These are phyloP conservation scores for Oreonectes daqikongensis DNA, from an alignment of 2,797 vertebrate species.

Conservation along the genomic window DNA sequence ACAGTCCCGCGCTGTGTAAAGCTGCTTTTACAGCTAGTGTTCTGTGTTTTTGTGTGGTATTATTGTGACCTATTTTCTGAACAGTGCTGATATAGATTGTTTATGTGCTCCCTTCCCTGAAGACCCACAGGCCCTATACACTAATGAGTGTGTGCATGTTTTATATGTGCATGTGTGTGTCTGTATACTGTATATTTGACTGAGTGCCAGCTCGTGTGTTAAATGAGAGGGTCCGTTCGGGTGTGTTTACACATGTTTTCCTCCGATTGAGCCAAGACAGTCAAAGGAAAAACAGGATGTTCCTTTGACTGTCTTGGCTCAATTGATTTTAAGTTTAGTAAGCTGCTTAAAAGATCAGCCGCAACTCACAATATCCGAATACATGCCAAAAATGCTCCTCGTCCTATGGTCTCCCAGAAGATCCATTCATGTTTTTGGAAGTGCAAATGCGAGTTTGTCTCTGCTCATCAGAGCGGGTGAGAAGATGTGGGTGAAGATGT, in stretches of 20 bases:
- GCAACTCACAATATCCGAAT: constrained; percentile 3
- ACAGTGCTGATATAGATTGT: constrained; percentile 38
- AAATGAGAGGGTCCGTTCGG: neutral
- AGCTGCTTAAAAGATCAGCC: constrained; percentile 17
- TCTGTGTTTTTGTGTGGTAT: constrained; percentile 31
- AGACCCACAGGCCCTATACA: constrained; percentile 16
- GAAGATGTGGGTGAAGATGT: constrained; percentile 18
- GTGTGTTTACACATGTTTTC: constrained; percentile 19
- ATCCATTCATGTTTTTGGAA: constrained; percentile 6
- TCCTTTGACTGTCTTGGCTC: too few species aligned
- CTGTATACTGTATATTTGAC: neutral
- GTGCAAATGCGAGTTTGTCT: neutral
- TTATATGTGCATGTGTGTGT: neutral
- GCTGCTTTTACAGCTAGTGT: constrained; percentile 25
- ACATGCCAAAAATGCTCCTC: constrained; percentile 11
- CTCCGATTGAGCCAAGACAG: constrained; percentile 33
- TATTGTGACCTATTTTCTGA: constrained; percentile 49
- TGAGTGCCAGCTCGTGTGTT: constrained; percentile 12
- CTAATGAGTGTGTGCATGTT: constrained; percentile 30
- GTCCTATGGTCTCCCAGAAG: neutral
- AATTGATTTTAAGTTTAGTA: constrained; percentile 36
- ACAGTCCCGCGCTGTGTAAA: constrained; percentile 27
- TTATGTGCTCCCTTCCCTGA: constrained; percentile 14
- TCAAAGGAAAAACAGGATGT: constrained; percentile 26
- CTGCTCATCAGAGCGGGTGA: neutral